These are phyloP conservation scores for Pemphredon lugubris DNA, from an alignment of 2,888 invertebrate species.

Conservation along the genomic window DNA sequence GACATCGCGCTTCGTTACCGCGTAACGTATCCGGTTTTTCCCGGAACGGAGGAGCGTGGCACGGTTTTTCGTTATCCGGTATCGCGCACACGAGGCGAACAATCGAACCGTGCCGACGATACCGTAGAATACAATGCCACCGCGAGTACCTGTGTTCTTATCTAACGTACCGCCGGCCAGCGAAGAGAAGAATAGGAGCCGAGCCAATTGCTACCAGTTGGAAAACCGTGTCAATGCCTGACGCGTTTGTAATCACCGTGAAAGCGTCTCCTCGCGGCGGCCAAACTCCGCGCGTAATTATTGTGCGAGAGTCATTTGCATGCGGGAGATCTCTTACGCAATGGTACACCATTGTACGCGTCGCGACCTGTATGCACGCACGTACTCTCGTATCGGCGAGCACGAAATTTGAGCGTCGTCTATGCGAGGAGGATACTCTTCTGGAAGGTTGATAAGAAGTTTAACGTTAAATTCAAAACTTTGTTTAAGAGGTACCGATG, in stretches of 20 bases:
- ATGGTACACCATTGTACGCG: too few relatives aligned
- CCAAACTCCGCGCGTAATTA: slow-evolving; percentile 20
- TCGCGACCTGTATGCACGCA: too few relatives aligned
- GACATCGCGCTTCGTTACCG: slow-evolving; percentile 18
- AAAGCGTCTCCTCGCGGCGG: slow-evolving; percentile 29
- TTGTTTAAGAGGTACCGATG: too few relatives aligned
- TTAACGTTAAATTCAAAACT: too few relatives aligned
- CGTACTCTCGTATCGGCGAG: too few relatives aligned
- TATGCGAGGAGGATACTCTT: too few relatives aligned
- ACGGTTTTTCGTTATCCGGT: slow-evolving; percentile 10
- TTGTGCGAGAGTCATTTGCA: slow-evolving; percentile 10
- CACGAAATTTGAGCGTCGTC: too few relatives aligned
- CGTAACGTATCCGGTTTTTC: slow-evolving; percentile 18
- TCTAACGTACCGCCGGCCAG: slow-evolving; percentile 10
- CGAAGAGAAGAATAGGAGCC: slow-evolving; percentile 22
- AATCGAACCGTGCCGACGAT: slow-evolving; percentile 19
- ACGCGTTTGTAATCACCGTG: slow-evolving; percentile 31
- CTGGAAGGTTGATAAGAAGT: too few relatives aligned
- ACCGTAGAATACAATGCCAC: too few relatives aligned
- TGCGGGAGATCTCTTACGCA: slow-evolving; percentile 2
- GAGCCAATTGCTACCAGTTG: slow-evolving; percentile 17
- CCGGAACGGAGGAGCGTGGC: slow-evolving; percentile 1
- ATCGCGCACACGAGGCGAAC: slow-evolving; percentile 19
- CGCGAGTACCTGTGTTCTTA: slow-evolving; percentile 23
- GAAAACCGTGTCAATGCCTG: slow-evolving; percentile 65